phyloP scores from a whole-genome alignment of 2,113 vertebrate genomes.

The Zosterops borbonicus region DNA sequence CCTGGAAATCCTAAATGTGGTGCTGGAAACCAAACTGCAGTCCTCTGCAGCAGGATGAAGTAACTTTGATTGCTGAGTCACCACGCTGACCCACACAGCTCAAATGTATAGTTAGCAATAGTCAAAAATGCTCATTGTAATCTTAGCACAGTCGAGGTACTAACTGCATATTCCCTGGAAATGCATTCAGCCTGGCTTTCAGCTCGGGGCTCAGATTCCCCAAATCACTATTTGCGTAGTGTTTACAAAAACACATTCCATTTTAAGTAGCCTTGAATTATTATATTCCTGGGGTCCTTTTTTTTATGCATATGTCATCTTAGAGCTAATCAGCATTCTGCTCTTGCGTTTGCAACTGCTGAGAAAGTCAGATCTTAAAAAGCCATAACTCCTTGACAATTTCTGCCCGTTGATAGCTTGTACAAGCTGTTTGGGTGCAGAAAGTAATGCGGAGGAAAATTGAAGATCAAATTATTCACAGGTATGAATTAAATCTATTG shows the following conservation, averaged over 20 bases:
- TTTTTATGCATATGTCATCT: constrained; percentile 13
- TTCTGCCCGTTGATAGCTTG: constrained; percentile 13
- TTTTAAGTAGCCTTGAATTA: constrained; percentile 40
- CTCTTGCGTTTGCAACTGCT: constrained; percentile 41
- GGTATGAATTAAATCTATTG: constrained; percentile 33
- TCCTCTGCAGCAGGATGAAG: constrained; percentile 46
- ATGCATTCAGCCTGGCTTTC: background rate
- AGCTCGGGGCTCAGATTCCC: background rate
- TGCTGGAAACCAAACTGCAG: constrained; percentile 53
- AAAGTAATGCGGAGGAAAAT: background rate
- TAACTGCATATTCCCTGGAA: background rate
- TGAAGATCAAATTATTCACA: constrained; percentile 24
- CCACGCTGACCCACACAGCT: background rate
- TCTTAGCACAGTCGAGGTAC: background rate
- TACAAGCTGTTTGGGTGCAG: background rate
- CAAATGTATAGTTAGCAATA: background rate
- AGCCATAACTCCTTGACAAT: constrained; percentile 34
- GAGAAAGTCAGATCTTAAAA: constrained; percentile 62
- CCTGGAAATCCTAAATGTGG: constrained; percentile 48
- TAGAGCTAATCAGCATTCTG: constrained; percentile 59
- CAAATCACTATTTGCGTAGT: background rate
- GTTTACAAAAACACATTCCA: constrained; percentile 14
- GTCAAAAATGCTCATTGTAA: constrained; percentile 8
- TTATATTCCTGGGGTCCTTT: constrained; percentile 8
- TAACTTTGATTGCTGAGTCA: constrained; percentile 58